These are phyloP conservation scores for Sepiola atlantica DNA, from an alignment of 2,888 invertebrate genomes.

Conservation along the genomic window DNA sequence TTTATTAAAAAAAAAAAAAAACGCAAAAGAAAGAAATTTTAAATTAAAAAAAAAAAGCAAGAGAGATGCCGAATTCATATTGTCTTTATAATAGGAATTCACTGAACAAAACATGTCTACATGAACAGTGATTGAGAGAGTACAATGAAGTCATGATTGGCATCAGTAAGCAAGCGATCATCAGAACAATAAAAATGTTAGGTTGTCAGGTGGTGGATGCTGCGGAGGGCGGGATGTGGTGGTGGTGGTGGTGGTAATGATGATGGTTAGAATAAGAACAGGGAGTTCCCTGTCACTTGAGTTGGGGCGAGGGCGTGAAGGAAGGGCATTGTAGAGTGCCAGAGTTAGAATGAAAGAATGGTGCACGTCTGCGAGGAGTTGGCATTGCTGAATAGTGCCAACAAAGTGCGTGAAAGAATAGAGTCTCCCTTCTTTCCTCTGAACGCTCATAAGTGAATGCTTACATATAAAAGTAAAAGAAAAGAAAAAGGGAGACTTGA, in stretches of 20 bases:
- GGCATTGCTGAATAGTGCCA: constrained; percentile 32
- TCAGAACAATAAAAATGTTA: neutral
- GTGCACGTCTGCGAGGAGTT: neutral
- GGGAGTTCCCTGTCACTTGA: neutral
- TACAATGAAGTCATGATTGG: constrained; percentile 32
- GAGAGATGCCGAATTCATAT: constrained; percentile 15
- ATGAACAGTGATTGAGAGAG: neutral
- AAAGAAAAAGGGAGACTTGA: neutral
- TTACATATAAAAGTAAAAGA: neutral
- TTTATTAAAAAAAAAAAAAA: constrained; percentile 32
- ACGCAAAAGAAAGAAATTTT: neutral
- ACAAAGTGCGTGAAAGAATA: constrained; percentile 6
- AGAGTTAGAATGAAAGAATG: constrained; percentile 6
- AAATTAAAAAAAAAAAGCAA: neutral
- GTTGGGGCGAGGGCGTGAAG: neutral
- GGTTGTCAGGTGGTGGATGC: neutral
- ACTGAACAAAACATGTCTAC: constrained; percentile 21
- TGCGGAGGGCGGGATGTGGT: neutral
- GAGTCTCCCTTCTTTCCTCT: constrained; percentile 2
- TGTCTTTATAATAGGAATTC: constrained; percentile 21
- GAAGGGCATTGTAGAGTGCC: constrained; percentile 16
- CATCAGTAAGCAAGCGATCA: constrained; percentile 32
- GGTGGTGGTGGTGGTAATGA: too few relatives aligned
- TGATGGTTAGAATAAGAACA: neutral
- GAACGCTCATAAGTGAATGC: neutral